These are phyloP conservation scores for Creontiades dilutus DNA, from an alignment of 2,888 invertebrate genomes.

Conservation along the genomic window DNA sequence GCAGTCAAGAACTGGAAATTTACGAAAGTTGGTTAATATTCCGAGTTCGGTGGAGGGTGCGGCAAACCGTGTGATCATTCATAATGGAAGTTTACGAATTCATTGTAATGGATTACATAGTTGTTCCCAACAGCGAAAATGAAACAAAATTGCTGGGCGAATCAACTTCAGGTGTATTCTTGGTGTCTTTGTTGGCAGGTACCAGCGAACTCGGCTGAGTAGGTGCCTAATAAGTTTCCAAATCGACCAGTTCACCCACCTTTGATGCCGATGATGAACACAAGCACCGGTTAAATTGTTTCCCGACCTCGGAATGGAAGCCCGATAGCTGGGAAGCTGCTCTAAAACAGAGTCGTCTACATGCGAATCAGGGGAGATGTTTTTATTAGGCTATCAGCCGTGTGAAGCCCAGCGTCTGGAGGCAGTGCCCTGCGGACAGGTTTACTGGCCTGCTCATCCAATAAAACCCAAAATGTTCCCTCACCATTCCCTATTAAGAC, in stretches of 20 bases:
- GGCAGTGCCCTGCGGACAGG: conserved; percentile 62
- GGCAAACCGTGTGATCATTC: too few species aligned
- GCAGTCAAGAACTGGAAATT: too few species aligned
- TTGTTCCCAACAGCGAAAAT: too few species aligned
- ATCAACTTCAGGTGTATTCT: too few species aligned
- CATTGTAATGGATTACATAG: too few species aligned
- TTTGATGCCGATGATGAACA: conserved; percentile 18
- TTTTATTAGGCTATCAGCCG: conserved; percentile 67
- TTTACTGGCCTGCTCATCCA: conserved; percentile 58
- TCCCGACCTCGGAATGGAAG: not conserved
- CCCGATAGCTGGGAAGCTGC: conserved; percentile 37
- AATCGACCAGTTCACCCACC: conserved; percentile 61
- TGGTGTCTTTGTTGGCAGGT: not conserved
- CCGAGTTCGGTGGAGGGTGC: too few species aligned
- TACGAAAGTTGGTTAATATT: too few species aligned
- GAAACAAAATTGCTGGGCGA: too few species aligned
- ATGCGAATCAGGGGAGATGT: conserved; percentile 42
- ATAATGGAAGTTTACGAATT: too few species aligned
- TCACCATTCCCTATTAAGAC: conserved; percentile 33
- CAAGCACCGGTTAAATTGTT: conserved; percentile 18
- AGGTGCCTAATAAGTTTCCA: not conserved
- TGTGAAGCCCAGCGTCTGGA: conserved; percentile 2
- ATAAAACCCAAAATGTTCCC: conserved; percentile 62
- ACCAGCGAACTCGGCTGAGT: not conserved
- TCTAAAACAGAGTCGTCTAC: conserved; percentile 65